phyloP scores from a whole-genome alignment of 2,113 vertebrate species.

The human (Homo sapiens) region GRCh38 chr2:229581001-229581500 shows the following conservation, averaged over 20 bases:
- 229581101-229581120: not conserved
- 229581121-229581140: not conserved
- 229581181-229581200: not conserved
- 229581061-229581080: not conserved
- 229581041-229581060: not conserved
- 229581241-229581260: too few species aligned
- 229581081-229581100: not conserved
- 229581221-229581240: not conserved
- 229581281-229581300: fast-evolving
- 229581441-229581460: constrained; percentile 40
- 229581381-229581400: not conserved
- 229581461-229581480: constrained; percentile 8
- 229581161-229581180: not conserved
- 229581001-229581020: not conserved
- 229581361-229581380: not conserved
- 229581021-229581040: not conserved
- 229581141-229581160: not conserved
- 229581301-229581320: not conserved
- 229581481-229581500: constrained; percentile 27
- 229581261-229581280: not conserved
- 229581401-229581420: constrained; percentile 12
- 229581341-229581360: not conserved
- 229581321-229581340: fast-evolving
- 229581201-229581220: not conserved
- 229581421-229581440: constrained; percentile 22